phyloP scores from a whole-genome alignment of 2,797 vertebrate species.

The Lacerta viridis region DNA sequence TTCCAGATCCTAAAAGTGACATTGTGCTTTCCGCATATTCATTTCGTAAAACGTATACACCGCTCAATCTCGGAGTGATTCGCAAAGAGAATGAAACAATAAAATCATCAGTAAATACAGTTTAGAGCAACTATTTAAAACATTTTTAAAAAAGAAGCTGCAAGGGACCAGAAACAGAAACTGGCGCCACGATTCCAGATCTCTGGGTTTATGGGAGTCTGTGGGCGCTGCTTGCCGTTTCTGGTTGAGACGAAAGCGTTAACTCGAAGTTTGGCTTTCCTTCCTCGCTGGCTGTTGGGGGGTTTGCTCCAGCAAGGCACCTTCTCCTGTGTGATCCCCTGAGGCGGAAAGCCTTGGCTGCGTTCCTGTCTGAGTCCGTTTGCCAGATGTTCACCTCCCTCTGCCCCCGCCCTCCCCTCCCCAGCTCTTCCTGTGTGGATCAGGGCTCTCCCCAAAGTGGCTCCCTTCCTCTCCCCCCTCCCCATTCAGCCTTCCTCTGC shows the following conservation, averaged over 20 bases:
- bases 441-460: neutral
- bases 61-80: too few relatives aligned
- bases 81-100: too few relatives aligned
- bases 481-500: neutral
- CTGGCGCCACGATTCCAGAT: too few relatives aligned
- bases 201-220: neutral
- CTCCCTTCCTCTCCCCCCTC: neutral
- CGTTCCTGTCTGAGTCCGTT: slow-evolving; percentile 10
- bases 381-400: slow-evolving; percentile 40
- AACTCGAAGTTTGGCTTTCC: slow-evolving; percentile 27
- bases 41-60: too few relatives aligned
- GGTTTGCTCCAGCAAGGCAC: slow-evolving; percentile 51
- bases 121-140: too few relatives aligned
- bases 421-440: neutral
- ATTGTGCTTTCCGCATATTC: too few relatives aligned
- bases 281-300: neutral
- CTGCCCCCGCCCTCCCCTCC: neutral
- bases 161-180: too few relatives aligned
- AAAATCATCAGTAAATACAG: too few relatives aligned
- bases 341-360: slow-evolving; percentile 21
- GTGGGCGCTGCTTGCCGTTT: fast-evolving
- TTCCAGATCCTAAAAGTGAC: too few relatives aligned
- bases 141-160: too few relatives aligned
- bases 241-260: neutral
- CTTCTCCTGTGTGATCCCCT: slow-evolving; percentile 58